Evolutionary conservation across 2,797 vertebrate species (phyloP), one percentile per base, ranked within the genome.

Genomic region (Oreonectes daqikongensis): DNA sequence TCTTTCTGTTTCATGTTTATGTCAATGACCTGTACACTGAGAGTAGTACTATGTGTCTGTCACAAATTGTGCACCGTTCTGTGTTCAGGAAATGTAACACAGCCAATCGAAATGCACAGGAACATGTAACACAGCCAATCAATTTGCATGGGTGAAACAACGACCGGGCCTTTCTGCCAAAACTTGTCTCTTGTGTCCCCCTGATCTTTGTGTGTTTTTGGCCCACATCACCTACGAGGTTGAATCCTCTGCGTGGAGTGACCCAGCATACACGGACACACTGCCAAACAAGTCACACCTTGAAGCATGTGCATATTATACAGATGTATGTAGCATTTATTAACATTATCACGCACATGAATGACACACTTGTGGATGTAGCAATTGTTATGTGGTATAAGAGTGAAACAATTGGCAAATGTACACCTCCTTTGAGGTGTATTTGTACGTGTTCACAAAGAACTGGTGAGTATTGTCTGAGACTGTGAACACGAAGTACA

Each of bases 101-200:
- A 79, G 82, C 78, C 77, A 83, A 78, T 81, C 69, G 70, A 81
- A 80, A 48, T 79, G 69, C 79, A 85, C 81, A 83, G 78, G 63
- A 79, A 82, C 78, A 67, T 82, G 83, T 85, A 84, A 85, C 61
- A 72, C 85, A 73, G 80, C 77, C 79, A 79, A 77, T 82, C 76
- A 78, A 83, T 78, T 81, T 84, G 84, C 82, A 81, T 64, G 84
- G 87, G 88, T 88, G 81, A 89, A 90, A 89, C 81, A 85, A 86
- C 85, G 84, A 82, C 84, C 78, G 78, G 84, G 86, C 81, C 82
- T 82, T 71, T 88, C 83, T 83, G 81, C 74, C 83, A 87, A 87
- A 82, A 80, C 81, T 76, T 81, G 70, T 81, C 71, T 81, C 60
- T 75, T 85, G 79, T 86, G 78, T 84, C 77, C 84, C 63, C 53